Evolutionary conservation across 1,140 invertebrate species (phyloP).

Genomic region (Polyergus mexicanus): DNA sequence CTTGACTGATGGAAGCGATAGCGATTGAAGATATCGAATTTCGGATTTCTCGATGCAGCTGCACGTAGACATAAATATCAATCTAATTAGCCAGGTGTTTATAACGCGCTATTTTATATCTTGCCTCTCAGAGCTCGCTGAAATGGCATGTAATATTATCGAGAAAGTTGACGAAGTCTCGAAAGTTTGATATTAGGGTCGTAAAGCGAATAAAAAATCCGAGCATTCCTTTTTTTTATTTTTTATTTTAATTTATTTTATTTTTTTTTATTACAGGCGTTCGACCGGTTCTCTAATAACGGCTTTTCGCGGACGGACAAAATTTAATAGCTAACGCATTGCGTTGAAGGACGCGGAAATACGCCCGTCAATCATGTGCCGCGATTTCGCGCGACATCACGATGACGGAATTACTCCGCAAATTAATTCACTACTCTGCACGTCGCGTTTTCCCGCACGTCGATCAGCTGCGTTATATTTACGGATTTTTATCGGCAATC

Average conservation of each 20-base stretch:
- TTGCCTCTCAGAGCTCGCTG: background rate
- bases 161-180: background rate
- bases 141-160: conserved; percentile 15
- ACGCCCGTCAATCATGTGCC: conserved; percentile 45
- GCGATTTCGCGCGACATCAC: conserved; percentile 45
- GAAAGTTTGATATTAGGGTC: background rate
- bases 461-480: conserved; percentile 50
- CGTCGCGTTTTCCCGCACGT: conserved; percentile 42
- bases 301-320: conserved; percentile 14
- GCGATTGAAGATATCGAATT: background rate
- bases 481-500: conserved; percentile 44
- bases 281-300: conserved; percentile 14
- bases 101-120: background rate
- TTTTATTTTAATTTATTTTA: too few species aligned
- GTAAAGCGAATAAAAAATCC: conserved; percentile 7
- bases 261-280: background rate
- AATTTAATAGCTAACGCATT: conserved; percentile 53
- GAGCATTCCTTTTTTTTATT: too few species aligned
- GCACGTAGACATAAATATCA: conserved; percentile 16
- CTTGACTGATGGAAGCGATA: conserved; percentile 1
- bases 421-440: conserved; percentile 55
- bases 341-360: conserved; percentile 47
- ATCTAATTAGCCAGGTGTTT: conserved; percentile 31
- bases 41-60: background rate
- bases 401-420: conserved; percentile 56